Evolutionary conservation across 2,888 invertebrate species (phyloP).

Genomic region (Cephus rjabovi): DNA sequence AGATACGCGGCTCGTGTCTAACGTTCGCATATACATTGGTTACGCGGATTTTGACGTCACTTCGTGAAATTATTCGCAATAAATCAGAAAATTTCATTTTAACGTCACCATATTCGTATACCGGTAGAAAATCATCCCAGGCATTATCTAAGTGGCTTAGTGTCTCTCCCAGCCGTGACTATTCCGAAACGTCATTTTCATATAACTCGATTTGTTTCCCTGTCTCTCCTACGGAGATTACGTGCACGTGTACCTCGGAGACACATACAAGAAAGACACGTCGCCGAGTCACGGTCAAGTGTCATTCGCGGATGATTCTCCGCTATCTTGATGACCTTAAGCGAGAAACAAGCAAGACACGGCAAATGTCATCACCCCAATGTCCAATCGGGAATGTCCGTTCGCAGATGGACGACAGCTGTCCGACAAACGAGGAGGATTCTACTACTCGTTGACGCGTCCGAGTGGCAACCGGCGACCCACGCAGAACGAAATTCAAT

Average conservation of each 20-base stretch:
- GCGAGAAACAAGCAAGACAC: conserved; percentile 40
- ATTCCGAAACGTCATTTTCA: background rate
- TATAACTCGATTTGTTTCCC: background rate
- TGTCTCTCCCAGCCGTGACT: background rate
- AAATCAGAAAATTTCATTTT: background rate
- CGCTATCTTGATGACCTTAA: conserved; percentile 56
- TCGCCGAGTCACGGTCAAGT: conserved; percentile 39
- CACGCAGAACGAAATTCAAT: background rate
- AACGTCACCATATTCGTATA: background rate
- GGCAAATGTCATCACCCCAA: conserved; percentile 38
- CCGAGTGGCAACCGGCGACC: background rate
- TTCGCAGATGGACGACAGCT: conserved; percentile 30
- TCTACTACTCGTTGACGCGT: background rate
- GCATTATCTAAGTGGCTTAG: background rate
- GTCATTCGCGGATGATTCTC: conserved; percentile 38
- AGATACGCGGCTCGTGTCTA: background rate
- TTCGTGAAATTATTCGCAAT: background rate
- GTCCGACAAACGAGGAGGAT: conserved; percentile 29
- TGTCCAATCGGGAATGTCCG: conserved; percentile 32
- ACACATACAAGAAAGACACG: background rate
- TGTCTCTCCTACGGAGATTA: background rate
- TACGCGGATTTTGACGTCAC: background rate
- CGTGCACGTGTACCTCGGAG: background rate
- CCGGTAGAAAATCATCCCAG: background rate
- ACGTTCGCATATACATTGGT: no score